Percentiles rank a stretch among this genome's conserved stretches.
phyloP scores from a whole-genome alignment of 2,888 invertebrate genomes.

The Caenorhabditis zanzibari region DNA sequence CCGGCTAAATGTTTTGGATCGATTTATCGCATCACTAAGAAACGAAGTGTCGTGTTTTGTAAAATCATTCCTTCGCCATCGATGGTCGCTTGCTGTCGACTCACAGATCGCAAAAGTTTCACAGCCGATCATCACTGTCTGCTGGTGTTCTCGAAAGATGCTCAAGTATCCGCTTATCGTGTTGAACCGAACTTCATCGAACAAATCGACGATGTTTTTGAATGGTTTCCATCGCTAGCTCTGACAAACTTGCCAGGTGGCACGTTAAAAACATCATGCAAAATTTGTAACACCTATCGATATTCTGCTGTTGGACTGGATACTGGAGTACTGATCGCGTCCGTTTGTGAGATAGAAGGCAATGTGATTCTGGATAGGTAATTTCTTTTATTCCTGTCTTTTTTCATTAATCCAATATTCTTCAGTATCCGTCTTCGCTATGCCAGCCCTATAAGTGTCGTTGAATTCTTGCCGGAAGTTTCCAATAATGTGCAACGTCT shows the following conservation, averaged over 20 bases:
- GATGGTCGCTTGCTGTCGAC: slow-evolving; percentile 60
- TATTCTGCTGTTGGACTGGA: slow-evolving; percentile 65
- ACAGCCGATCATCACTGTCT: slow-evolving; percentile 59
- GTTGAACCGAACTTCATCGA: slow-evolving; percentile 48
- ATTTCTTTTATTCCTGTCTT: too few species aligned
- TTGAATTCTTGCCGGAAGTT: slow-evolving; percentile 61
- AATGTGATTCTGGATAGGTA: slow-evolving; percentile 64
- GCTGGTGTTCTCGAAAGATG: slow-evolving; percentile 53
- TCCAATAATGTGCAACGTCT: slow-evolving; percentile 50
- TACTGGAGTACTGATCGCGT: slow-evolving; percentile 57
- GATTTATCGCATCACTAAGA: slow-evolving; percentile 53
- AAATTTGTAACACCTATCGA: slow-evolving; percentile 47
- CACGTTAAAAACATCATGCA: slow-evolving; percentile 50
- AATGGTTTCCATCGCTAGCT: slow-evolving; percentile 65
- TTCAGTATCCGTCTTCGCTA: slow-evolving; percentile 61
- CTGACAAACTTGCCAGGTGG: slow-evolving; percentile 61
- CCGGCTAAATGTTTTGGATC: slow-evolving; percentile 61
- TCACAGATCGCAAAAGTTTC: slow-evolving; percentile 56
- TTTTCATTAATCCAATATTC: too few species aligned
- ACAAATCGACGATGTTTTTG: slow-evolving; percentile 61
- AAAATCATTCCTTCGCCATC: slow-evolving; percentile 50
- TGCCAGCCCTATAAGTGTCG: slow-evolving; percentile 58
- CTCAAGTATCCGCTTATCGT: slow-evolving; percentile 56
- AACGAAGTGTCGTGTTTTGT: slow-evolving; percentile 42
- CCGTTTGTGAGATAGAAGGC: slow-evolving; percentile 61